Evolutionary conservation across 2,888 invertebrate genomes (phyloP), one percentile per base, ranked within the genome.

Genomic region (Odontocerum albicorne): DNA sequence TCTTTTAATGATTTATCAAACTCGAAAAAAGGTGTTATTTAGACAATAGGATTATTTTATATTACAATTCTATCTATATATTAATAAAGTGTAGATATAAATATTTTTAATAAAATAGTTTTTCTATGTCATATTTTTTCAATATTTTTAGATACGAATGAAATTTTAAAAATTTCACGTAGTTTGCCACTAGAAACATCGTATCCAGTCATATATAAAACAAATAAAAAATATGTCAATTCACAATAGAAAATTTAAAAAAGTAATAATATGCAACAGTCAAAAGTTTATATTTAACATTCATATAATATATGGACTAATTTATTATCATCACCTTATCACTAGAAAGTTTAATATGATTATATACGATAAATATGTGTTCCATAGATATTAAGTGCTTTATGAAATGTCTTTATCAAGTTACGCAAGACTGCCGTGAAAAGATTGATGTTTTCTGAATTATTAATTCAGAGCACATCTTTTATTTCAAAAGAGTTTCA

Each of bases 261-360:
- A 70, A 69, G 63, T 64, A 70, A 64, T 50, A 47, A 40, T 67
- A 66, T 68, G 69, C 67, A 70, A 72, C 70, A 65, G 70, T 70
- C 66, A 69, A 65, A 55, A 68, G 67, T 67, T 57, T 49, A 53
- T 52, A 50, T 49, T 55, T 57, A 57, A 51, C 55, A 57, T 54
- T 58, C 57, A 51, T 49, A 49, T 58, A 51, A 55, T 58, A 60
- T 54, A 42, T 59, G 39, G 54, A 55, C 57, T 46, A 12, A 68
- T 70, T 68, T 71, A 69, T 61, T 67, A 70, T 72, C 70, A 70
- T 75, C 72, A 72, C 70, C 67, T 71, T 74, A 76, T 73, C 21
- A 49, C 32, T 55, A 55, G 27, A 21, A 40, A 7, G n/a, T 16
- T 40, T 20, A 4, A 40, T 40, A 21, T 8, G 17, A 38, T 4